Conservation (phyloP, 2,888 invertebrate genomes). For the Amblyjoppa proteus region DNA sequence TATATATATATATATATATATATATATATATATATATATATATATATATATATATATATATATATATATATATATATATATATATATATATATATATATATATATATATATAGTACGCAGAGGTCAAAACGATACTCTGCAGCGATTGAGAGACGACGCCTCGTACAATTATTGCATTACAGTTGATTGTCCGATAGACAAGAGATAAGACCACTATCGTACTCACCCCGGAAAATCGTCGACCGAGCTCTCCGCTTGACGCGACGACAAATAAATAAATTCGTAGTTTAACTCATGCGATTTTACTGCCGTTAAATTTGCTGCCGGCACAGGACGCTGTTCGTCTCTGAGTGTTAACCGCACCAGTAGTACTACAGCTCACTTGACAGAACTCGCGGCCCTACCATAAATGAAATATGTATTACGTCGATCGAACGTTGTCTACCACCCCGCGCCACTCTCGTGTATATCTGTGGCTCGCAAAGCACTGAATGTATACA, state of each 20-base stretch:
- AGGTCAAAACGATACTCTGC: no score
- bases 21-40: no score
- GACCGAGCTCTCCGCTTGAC: neutral
- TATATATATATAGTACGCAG: no score
- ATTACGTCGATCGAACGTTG: conserved; percentile 61
- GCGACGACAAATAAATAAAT: neutral
- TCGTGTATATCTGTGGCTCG: neutral
- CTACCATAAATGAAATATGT: conserved; percentile 56
- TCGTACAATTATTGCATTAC: neutral
- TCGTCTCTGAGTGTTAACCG: conserved; percentile 9
- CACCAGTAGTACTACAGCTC: conserved; percentile 4
- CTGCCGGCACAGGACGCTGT: neutral
- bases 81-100: no score
- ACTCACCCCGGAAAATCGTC: neutral
- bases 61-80: no score
- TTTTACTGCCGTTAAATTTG: neutral
- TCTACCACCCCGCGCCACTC: neutral
- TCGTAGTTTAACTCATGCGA: neutral
- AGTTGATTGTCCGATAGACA: neutral
- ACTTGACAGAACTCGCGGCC: conserved; percentile 22
- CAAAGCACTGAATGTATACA: neutral
- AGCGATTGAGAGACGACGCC: no score
- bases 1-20: no score
- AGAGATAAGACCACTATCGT: neutral
- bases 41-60: no score